Evolutionary conservation across 2,888 invertebrate genomes (phyloP), one percentile per base, ranked within the genome.

Genomic region (Linnaemya vulpina): DNA sequence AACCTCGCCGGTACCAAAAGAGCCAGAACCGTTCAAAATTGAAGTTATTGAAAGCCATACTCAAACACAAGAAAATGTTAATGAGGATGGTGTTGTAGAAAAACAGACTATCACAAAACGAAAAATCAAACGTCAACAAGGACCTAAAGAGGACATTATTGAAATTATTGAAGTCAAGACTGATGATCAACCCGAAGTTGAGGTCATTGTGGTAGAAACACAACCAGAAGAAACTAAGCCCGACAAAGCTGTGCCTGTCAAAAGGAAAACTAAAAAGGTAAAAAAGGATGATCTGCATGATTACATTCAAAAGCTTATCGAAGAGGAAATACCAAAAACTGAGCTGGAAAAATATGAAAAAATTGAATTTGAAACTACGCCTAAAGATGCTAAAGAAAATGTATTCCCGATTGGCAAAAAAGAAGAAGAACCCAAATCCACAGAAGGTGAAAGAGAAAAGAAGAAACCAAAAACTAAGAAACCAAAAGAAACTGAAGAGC

Each of bases 281-380:
- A 90, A 90, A 51, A 90, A 91, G 55, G 88, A 90, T 76, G 92
- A 92, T 15, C 84, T 92, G 2, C 90, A 92, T 71, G 92, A 89
- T 15, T 92, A 92, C 65, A 92, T 92, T 63, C 90, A 91, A 75
- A 89, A 89, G 40, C 87, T 92, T 0, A 91, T 92, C 40, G 90
- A 92, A 68, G 90, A 90, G 2, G 91, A 92, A 73, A 92, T 92
- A 86, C 90, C 91, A 15, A 89, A 92, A 86, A 92, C 92, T 0
- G 92, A 92, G 86, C 89, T 92, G 1, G 93, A 93, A 83, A 92
- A 92, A 87, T 92, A 93, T 58, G 92, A 93, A 87, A 92, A 93
- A 88, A 89, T 90, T 53, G 92, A 92, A 25, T 86, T 92, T 3
- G 92, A 93, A 30, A 87, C 86, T 9, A 90, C 87, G 49, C 88